phyloP scores from a whole-genome alignment of 2,888 invertebrate species.

The Trilocha varians region DNA sequence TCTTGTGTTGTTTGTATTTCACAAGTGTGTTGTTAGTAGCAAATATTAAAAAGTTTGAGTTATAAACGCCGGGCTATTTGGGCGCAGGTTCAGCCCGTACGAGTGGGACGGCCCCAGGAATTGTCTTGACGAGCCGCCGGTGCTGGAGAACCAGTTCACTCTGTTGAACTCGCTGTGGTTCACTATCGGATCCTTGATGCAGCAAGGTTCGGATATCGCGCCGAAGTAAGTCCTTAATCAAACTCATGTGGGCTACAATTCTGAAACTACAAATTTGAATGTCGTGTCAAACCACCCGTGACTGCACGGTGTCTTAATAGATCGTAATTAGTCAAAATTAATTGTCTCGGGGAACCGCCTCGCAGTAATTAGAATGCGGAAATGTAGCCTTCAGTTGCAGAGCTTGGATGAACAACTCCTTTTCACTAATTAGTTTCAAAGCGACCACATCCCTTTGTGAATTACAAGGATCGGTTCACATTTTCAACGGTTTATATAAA shows the following conservation, averaged over 20 bases:
- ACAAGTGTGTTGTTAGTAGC: not conserved
- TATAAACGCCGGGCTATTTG: slow-evolving; percentile 52
- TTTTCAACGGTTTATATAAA: slow-evolving; percentile 52
- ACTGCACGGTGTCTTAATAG: slow-evolving; percentile 4
- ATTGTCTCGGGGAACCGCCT: slow-evolving; percentile 22
- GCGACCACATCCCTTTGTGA: slow-evolving; percentile 66
- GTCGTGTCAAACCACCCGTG: slow-evolving; percentile 4
- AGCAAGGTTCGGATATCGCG: slow-evolving; percentile 93
- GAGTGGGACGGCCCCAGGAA: slow-evolving; percentile 94
- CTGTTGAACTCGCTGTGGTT: slow-evolving; percentile 96
- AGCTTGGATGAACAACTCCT: slow-evolving; percentile 48
- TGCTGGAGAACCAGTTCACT: slow-evolving; percentile 92
- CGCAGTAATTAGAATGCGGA: slow-evolving; percentile 34
- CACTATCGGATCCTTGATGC: slow-evolving; percentile 93
- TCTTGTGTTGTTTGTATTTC: not conserved
- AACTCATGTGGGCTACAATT: slow-evolving; percentile 44
- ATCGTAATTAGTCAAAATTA: slow-evolving; percentile 12
- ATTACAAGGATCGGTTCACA: slow-evolving; percentile 61
- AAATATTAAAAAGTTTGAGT: slow-evolving; percentile 5
- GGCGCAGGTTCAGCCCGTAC: slow-evolving; percentile 89
- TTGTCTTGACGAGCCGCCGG: slow-evolving; percentile 87
- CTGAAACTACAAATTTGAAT: slow-evolving; percentile 17
- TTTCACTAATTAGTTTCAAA: slow-evolving; percentile 67
- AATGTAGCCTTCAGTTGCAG: slow-evolving; percentile 56
- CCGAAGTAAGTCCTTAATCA: slow-evolving; percentile 82